phyloP scores from a whole-genome alignment of 2,888 invertebrate genomes.

The Xanthia togata region DNA sequence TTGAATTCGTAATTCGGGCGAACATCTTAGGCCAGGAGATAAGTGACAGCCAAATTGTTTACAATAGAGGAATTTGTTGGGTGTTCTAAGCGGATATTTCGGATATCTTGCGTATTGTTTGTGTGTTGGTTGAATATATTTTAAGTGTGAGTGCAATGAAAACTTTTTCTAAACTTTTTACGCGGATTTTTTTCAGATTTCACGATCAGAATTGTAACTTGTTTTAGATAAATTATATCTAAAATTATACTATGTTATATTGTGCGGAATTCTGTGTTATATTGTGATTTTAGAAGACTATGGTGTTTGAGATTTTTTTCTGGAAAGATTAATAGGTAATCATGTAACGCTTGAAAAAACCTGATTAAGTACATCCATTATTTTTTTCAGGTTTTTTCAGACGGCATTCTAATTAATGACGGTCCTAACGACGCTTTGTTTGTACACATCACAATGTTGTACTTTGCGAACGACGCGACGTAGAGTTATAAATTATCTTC shows the following conservation, averaged over 20 bases:
- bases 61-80: slow-evolving; percentile 34
- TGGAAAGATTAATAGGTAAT: not conserved
- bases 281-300: not conserved
- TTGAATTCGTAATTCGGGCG: slow-evolving; percentile 18
- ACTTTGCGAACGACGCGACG: not conserved
- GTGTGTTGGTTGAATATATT: slow-evolving; percentile 5
- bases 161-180: slow-evolving; percentile 53
- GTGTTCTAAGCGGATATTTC: slow-evolving; percentile 8
- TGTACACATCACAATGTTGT: not conserved
- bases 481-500: slow-evolving; percentile 3
- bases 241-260: too few relatives aligned
- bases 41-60: slow-evolving; percentile 58
- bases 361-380: too few relatives aligned
- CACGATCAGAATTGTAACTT: too few relatives aligned
- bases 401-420: not conserved
- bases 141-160: slow-evolving; percentile 10
- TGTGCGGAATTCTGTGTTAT: not conserved
- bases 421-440: slow-evolving; percentile 12
- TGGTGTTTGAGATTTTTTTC: not conserved
- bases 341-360: not conserved
- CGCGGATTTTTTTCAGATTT: slow-evolving; percentile 1
- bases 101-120: not conserved
- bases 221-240: too few relatives aligned
- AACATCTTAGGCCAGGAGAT: slow-evolving; percentile 35
- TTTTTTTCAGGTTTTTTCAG: not conserved